Evolutionary conservation across 2,888 invertebrate genomes (phyloP).

Genomic region (Leptinotarsa haldemani): DNA sequence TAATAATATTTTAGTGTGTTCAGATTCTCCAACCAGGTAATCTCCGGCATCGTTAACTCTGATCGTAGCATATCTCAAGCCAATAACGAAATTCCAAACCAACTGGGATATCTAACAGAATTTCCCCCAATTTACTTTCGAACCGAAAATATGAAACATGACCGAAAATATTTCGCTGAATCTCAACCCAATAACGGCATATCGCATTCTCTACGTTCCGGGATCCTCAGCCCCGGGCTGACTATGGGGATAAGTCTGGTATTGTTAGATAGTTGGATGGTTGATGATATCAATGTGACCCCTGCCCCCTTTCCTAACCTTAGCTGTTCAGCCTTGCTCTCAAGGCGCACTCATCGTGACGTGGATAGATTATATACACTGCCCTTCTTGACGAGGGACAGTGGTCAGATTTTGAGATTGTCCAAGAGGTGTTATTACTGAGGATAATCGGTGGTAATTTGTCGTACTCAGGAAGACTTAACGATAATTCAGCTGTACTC

Average conservation of each 20-base stretch:
- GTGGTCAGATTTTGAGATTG: conserved; percentile 12
- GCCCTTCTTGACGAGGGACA: not conserved
- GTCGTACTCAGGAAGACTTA: not conserved
- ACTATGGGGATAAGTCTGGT: conserved; percentile 1
- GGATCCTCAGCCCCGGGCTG: conserved; percentile 1
- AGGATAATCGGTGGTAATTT: not conserved
- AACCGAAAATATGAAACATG: conserved; percentile 10
- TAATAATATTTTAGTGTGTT: not conserved
- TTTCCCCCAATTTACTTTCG: not conserved
- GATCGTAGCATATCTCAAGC: not conserved
- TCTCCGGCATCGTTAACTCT: not conserved
- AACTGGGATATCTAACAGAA: not conserved
- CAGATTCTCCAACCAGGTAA: too few relatives aligned
- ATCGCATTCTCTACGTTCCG: not conserved
- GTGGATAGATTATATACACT: conserved; percentile 2
- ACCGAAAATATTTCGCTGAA: conserved; percentile 1
- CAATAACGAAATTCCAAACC: not conserved
- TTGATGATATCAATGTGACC: conserved; percentile 14
- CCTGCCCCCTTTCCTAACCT: not conserved
- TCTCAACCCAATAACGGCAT: not conserved
- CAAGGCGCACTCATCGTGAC: conserved; percentile 3
- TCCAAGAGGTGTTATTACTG: not conserved
- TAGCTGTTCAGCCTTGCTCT: conserved; percentile 5
- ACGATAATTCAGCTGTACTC: too few relatives aligned
- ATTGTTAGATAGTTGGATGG: conserved; percentile 15